Base-by-base conservation (phyloP, 2,888 invertebrate genomes). In the Apantesis nais region DNA sequence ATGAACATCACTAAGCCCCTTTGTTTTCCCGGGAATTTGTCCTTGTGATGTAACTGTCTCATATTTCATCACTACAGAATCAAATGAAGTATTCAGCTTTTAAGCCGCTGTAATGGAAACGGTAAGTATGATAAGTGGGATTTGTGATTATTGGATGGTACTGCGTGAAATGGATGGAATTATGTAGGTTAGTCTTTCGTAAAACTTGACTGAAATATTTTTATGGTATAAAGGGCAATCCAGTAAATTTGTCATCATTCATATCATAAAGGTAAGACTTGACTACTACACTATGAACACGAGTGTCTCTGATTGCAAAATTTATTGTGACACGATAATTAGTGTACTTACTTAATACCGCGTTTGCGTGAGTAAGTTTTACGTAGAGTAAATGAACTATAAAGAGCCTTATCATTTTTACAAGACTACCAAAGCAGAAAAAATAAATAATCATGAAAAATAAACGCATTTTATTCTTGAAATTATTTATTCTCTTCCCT, bases 31-130 rank as follows among this genome's bases (percentile, higher is more conserved):
- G 62, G 34, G 67, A 74, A 75, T 82, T 82, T 76, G 73, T 73
- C 74, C 77, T 74, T 73, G 70, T 67, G 73, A 77, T 44, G 71
- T 72, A 74, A 82, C 81, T 77, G 67, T 73, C 70, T 77, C 74
- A 83, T 81, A 81, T 79, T 81, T 81, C 75, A 73, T 48, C 74
- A 73, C 76, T 76, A 73, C 65, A 22, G n/a, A 52, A 34, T 39
- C 66, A 71, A 69, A 77, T 79, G 72, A 80, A 63, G 71, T 73
- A 72, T 78, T 73, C 71, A 31, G 52, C 67, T 72, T 71, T 74
- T 75, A 73, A 75, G 66, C 72, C 71, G 62, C 52, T 74, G 37
- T 37, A 64, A 60, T 29, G 16, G 66, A 55, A 70, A 69, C 66
- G 60, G 67, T 69, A 71, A 77, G 44, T 62, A 52, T 61, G 48